Evolutionary conservation across 2,888 invertebrate species (phyloP), one percentile per base, ranked within the genome.

Genomic region (Tortrix viridana): DNA sequence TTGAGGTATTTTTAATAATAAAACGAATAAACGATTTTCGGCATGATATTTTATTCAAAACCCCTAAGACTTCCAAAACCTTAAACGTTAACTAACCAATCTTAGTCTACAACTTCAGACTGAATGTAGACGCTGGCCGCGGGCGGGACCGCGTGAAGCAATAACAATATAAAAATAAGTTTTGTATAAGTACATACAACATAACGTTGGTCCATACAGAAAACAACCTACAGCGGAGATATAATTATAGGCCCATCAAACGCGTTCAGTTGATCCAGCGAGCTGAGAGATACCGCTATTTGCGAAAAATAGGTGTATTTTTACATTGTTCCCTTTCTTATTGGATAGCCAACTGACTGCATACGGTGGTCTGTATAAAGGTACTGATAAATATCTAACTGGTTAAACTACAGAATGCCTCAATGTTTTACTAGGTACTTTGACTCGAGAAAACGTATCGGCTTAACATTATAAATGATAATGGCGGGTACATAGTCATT

Each of bases 1-100:
- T 89, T 90, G 84, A 89, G 87, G 85, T 88, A 88, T 89, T 89
- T 86, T 89, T 82, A 83, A 81, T 85, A 85, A 88, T 88, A 86
- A 88, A 87, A 88, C 86, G 68, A 76, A 77, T 69, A 85, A 86
- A 85, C 77, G 73, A 71, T 82, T 80, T 78, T 84, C 79, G 80
- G 81, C 83, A 82, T 80, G 80, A 82, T 81, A 80, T 88, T 89
- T 89, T 85, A 86, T 88, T 89, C 48, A 77, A 81, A 84, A 84
- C 80, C 71, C 84, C 85, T 85, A 80, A 74, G 77, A 76, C 75
- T 74, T 65, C 68, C 67, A 70, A 68, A 71, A 69, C 71, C 70
- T 71, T 63, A 67, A 59, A 60, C 55, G 60, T 60, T 60, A 59
- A 53, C 60, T 60, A 63, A 53, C 52, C 57, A 47, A 43, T 68